Percentiles rank a stretch among this genome's conserved stretches.
Conservation (phyloP, 1,140 invertebrate species). For the Ostrea denselamellosa region DNA sequence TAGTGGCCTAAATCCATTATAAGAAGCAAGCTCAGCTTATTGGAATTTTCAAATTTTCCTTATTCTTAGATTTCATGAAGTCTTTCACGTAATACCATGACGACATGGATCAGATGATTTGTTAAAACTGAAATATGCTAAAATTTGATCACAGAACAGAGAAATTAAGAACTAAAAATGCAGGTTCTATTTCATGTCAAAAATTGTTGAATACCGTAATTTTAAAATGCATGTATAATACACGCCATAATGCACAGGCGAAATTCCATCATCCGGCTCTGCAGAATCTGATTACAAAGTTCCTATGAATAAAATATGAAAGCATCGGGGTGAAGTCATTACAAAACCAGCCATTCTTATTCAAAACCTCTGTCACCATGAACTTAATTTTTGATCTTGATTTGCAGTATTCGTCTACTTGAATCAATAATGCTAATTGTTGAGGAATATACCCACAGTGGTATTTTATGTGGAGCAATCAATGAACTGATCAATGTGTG, state of each 20-base stretch:
- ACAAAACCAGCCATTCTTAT: neutral
- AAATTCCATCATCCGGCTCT: neutral
- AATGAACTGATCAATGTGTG: too few species aligned
- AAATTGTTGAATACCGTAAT: neutral
- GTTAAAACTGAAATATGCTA: neutral
- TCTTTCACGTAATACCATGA: neutral
- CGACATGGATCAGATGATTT: neutral
- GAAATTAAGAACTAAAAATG: neutral
- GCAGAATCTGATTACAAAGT: neutral
- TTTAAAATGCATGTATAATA: neutral
- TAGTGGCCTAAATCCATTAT: too few species aligned
- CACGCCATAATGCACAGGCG: neutral
- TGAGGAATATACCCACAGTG: too few species aligned
- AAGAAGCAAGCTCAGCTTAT: too few species aligned
- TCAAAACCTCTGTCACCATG: neutral
- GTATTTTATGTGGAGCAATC: too few species aligned
- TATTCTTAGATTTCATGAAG: too few species aligned
- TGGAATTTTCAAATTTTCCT: too few species aligned
- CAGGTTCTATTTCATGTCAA: neutral
- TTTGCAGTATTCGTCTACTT: neutral
- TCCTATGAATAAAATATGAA: constrained; percentile 10
- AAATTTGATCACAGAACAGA: neutral
- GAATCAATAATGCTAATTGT: neutral
- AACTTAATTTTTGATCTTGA: neutral
- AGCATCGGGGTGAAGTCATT: neutral